Evolutionary conservation across 2,113 vertebrate genomes (phyloP).

Genomic region (Terrapene triunguis): DNA sequence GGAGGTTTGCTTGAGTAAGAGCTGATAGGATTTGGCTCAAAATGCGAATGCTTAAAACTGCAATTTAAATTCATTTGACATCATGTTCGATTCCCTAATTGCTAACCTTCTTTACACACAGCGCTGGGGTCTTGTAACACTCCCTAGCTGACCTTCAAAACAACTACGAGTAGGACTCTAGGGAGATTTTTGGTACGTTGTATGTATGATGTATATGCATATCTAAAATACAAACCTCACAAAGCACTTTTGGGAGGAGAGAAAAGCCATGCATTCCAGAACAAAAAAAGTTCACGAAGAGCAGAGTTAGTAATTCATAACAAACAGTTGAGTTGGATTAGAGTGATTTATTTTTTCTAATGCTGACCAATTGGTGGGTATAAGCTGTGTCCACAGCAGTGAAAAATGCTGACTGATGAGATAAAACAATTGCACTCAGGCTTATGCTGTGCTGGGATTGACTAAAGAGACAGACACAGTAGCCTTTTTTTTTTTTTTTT

Average conservation of each 20-base stretch:
- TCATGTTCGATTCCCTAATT: neutral
- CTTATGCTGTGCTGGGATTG: neutral
- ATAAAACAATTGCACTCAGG: neutral
- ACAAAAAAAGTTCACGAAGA: neutral
- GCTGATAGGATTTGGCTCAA: neutral
- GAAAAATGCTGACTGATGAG: slow-evolving; percentile 63
- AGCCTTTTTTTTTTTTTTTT: neutral
- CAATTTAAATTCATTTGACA: neutral
- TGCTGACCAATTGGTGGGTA: slow-evolving; percentile 32
- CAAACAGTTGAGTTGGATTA: slow-evolving; percentile 21
- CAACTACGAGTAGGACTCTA: neutral
- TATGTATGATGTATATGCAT: neutral
- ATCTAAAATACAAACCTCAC: neutral
- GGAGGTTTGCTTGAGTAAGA: neutral
- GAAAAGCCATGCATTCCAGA: neutral
- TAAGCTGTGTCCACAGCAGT: neutral
- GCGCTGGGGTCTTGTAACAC: neutral
- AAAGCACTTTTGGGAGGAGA: neutral
- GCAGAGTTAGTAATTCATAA: slow-evolving; percentile 23
- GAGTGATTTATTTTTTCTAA: slow-evolving; percentile 45
- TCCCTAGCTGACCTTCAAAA: neutral
- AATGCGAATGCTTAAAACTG: neutral
- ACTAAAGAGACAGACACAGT: neutral
- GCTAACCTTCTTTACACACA: neutral
- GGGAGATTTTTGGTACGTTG: neutral